Evolutionary conservation across 2,113 vertebrate species (phyloP), one percentile per base, ranked within the genome.

Genomic region (Antechinus flavipes): DNA sequence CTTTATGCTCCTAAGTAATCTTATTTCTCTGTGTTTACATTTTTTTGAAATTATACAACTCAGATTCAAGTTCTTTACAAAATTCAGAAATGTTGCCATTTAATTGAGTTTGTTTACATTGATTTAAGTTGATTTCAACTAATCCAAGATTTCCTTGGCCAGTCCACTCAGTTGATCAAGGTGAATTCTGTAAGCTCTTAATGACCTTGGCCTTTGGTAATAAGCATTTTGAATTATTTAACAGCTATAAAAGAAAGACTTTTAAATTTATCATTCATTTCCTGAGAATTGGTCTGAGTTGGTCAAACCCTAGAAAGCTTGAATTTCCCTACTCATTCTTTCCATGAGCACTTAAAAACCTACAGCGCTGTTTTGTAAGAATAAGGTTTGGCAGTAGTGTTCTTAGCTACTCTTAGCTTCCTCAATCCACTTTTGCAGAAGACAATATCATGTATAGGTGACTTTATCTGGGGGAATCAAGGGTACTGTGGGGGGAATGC

Each of bases 101-200:
- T 97, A 89, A 96, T 61, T 84, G 16, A 90, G 56, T 94, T 92
- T 49, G n/a, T 96, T 93, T 92, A 42, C 90, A 91, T 58, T 90
- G 58, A 47, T 93, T 93, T 94, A 52, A 93, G 12, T 84, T 42
- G 19, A 84, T 84, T 22, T 84, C 16, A 42, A 42, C n/a, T 95
- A 95, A 95, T 54, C 97, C 2, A 94, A 96, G 94, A 54, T 95
- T 96, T 68, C 97, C 94, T 95, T 50, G 94, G 89, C 95, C 90
- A 95, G 89, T 50, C 93, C 93, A 27, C 91, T 89, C 96, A 93
- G 54, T 54, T 93, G 24, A 52, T 47, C 96, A 90, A 97, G 58
- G 84, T 84, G 19, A 84, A 23, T 84, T 68, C 61, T 23, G 1
- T 42, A 84, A 42, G 5, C 1, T 3, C 68, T 76, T 35, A 76